phyloP scores from a whole-genome alignment of 2,888 invertebrate species.

The Fragum fragum region DNA sequence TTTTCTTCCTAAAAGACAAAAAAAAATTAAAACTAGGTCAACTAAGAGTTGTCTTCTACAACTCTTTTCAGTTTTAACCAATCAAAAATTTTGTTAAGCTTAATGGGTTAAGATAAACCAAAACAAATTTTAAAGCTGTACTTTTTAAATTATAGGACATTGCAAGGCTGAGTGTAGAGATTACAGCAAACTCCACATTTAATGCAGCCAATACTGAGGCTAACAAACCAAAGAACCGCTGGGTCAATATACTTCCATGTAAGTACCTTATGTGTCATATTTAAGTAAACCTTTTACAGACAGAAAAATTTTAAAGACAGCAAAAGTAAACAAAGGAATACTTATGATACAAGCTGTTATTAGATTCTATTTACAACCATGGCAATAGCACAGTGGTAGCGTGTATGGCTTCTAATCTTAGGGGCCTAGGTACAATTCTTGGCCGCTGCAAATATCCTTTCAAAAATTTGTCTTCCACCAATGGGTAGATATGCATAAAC shows the following conservation, averaged over 20 bases:
- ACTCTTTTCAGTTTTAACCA: not conserved
- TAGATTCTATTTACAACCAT: too few species aligned
- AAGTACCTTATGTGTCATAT: constrained; percentile 82
- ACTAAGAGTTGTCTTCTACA: not conserved
- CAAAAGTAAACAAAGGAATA: too few species aligned
- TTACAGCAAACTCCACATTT: constrained; percentile 34
- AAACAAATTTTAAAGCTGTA: too few species aligned
- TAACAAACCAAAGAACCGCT: constrained; percentile 91
- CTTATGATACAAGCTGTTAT: too few species aligned
- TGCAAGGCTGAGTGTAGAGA: constrained; percentile 33
- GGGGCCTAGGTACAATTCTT: too few species aligned
- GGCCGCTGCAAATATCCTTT: too few species aligned
- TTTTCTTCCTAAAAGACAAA: not conserved
- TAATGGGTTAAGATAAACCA: not conserved
- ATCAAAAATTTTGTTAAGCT: not conserved
- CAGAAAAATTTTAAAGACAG: too few species aligned
- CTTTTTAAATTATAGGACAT: constrained; percentile 46
- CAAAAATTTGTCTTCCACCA: too few species aligned
- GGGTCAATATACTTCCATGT: constrained; percentile 92
- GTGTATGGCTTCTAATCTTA: too few species aligned
- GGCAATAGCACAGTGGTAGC: too few species aligned
- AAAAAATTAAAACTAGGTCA: not conserved
- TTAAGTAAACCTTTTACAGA: not conserved
- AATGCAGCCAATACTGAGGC: constrained; percentile 86
- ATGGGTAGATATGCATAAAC: too few species aligned